Evolutionary conservation across 2,113 vertebrate species (phyloP), one percentile per base, ranked within the genome.

Genomic region (Cyprinus carpio): DNA sequence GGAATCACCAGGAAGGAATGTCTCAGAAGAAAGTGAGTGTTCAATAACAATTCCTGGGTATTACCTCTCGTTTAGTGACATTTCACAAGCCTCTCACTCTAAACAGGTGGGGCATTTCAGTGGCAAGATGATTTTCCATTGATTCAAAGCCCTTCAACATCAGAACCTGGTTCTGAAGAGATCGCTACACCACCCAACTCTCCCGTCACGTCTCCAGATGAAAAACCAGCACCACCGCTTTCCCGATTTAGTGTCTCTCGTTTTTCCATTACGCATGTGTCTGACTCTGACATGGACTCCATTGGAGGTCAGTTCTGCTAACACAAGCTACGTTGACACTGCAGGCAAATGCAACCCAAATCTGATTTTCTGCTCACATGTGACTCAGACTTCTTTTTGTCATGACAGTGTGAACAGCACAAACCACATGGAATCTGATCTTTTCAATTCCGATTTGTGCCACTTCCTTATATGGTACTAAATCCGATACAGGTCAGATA

Each of bases 211-310:
- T 87, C 74, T 64, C 89, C 90, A 0, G 93, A 94, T 27, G 84
- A 89, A 5, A 93, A 94, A 90, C 91, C 93, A 71, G 86, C 90
- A 37, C 87, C 84, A 37, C 88, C 90, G 71, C 85, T 96, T 54
- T 98, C 96, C 0, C 96, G 97, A 0, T 95, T 97, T 64, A 95
- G 96, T 0, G 94, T 95, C 25, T 99, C 97, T 64, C 95, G 97
- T 75, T 99, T 99, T 93, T 99, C 97, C 82, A 99, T 99, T 92
- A 98, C 97, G 37, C 97, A 99, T 0, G 96, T 99, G 89, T 96
- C 95, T 0, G 97, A 99, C 92, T 89, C 95, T 0, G 96, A 96
- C 60, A 84, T 94, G 43, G 91, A 92, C 81, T 90, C 95, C 56
- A 84, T 90, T 89, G 93, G 93, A 96, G 97, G 97, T 98, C 88